These are phyloP conservation scores for Ataeniobius toweri DNA, from an alignment of 2,797 vertebrate species.

Conservation along the genomic window DNA sequence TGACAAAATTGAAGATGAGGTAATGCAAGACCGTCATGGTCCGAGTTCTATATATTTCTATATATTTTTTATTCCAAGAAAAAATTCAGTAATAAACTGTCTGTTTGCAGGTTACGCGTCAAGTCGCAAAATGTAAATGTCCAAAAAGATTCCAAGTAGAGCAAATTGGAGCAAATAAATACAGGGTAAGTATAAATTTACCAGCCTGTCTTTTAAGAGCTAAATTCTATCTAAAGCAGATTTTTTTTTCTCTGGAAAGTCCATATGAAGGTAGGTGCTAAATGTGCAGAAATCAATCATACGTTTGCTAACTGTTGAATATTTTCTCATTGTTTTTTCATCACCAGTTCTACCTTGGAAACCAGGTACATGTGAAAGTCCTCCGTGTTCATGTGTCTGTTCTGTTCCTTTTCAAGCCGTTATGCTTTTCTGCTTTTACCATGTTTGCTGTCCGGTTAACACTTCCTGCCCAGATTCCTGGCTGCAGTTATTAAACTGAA, in stretches of 20 bases:
- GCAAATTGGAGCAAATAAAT: conserved; percentile 99
- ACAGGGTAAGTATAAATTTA: conserved; percentile 86
- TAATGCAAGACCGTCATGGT: conserved; percentile 47
- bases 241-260: conserved; percentile 4
- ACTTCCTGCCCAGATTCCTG: conserved; percentile 61
- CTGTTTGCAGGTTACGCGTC: conserved; percentile 89
- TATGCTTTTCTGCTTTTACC: conserved; percentile 69
- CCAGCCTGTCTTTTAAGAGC: not conserved
- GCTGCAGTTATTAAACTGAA: conserved; percentile 68
- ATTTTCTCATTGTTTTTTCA: conserved; percentile 85
- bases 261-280: conserved; percentile 36
- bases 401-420: conserved; percentile 60
- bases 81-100: conserved; percentile 6
- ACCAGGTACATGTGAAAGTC: conserved; percentile 94
- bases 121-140: conserved; percentile 99
- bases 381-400: conserved; percentile 50
- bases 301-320: conserved; percentile 80
- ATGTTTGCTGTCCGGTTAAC: conserved; percentile 67
- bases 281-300: conserved; percentile 24
- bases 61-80: not conserved
- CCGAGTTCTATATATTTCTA: not conserved
- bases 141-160: conserved; percentile 99
- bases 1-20: conserved; percentile 99
- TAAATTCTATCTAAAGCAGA: conserved; percentile 3
- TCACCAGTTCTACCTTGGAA: conserved; percentile 99